Conservation (phyloP, 2,888 invertebrate genomes). For the Eupeodes latifasciatus region DNA sequence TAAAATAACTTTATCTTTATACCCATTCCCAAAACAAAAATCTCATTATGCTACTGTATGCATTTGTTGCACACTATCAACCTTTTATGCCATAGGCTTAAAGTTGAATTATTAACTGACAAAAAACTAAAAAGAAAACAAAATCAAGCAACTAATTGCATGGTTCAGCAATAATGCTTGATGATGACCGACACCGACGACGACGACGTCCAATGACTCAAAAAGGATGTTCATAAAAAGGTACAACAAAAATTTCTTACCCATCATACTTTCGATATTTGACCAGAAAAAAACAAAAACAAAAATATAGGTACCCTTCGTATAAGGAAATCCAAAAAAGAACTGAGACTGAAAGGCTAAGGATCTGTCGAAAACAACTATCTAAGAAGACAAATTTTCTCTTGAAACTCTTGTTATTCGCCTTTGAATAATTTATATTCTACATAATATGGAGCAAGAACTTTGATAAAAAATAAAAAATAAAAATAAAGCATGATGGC, state of each 20-base stretch:
- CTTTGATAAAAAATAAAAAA: slow-evolving; percentile 34
- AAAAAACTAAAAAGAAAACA: slow-evolving; percentile 1
- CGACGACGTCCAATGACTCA: slow-evolving; percentile 59
- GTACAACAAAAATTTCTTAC: slow-evolving; percentile 31
- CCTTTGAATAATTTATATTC: slow-evolving; percentile 75
- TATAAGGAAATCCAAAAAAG: slow-evolving; percentile 51
- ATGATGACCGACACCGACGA: too few species aligned
- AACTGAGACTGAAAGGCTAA: not conserved
- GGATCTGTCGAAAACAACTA: slow-evolving; percentile 19
- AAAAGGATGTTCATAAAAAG: slow-evolving; percentile 32
- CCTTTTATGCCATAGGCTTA: slow-evolving; percentile 26
- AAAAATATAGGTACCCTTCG: not conserved
- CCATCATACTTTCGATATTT: slow-evolving; percentile 67
- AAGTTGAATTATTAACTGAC: slow-evolving; percentile 47
- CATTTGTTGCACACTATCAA: slow-evolving; percentile 27
- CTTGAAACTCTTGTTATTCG: slow-evolving; percentile 72
- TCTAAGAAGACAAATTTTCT: slow-evolving; percentile 47
- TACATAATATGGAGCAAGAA: slow-evolving; percentile 75
- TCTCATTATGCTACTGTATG: slow-evolving; percentile 64
- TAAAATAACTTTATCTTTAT: not conserved
- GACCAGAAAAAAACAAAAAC: not conserved
- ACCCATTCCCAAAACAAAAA: slow-evolving; percentile 25
- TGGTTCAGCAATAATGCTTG: slow-evolving; percentile 56
- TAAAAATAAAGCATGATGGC: slow-evolving; percentile 35
- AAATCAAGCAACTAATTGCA: slow-evolving; percentile 61